Percentiles rank a stretch among this genome's conserved stretches.
Conservation (phyloP, 1,140 invertebrate species). For the Monomorium pharaonis region DNA sequence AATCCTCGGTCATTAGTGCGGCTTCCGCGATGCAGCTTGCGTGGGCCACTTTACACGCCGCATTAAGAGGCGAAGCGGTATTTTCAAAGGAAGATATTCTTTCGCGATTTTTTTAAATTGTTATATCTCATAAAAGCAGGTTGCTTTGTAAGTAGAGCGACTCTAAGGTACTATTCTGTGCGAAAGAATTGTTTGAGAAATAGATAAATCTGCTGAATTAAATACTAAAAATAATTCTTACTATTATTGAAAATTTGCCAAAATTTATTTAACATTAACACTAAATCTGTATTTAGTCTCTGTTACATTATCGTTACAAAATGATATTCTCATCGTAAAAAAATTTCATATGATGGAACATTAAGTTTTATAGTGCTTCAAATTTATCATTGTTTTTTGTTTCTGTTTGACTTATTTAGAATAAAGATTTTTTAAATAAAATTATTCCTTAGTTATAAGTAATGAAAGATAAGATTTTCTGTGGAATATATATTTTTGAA, state of each 20-base stretch:
- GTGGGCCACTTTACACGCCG: not conserved
- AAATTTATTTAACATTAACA: not conserved
- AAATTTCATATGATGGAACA: not conserved
- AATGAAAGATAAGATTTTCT: not conserved
- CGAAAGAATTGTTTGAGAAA: not conserved
- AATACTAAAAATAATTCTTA: conserved; percentile 7
- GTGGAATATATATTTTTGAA: not conserved
- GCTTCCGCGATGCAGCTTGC: conserved; percentile 28
- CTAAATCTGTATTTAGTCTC: not conserved
- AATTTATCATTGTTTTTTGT: not conserved
- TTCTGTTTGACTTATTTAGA: not conserved
- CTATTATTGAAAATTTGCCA: not conserved
- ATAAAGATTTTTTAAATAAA: not conserved
- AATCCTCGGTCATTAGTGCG: conserved; percentile 48
- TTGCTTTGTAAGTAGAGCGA: not conserved
- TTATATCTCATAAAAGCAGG: not conserved
- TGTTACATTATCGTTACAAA: not conserved
- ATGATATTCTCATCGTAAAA: conserved; percentile 1
- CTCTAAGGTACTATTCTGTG: not conserved
- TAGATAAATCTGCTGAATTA: not conserved
- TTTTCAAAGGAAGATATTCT: conserved; percentile 8
- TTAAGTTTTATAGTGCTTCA: not conserved
- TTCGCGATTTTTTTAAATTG: not conserved
- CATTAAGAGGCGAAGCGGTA: conserved; percentile 9
- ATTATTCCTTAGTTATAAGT: not conserved